These are phyloP conservation scores for Stenotaenia linearis DNA, from an alignment of 2,888 invertebrate species.

Conservation along the genomic window DNA sequence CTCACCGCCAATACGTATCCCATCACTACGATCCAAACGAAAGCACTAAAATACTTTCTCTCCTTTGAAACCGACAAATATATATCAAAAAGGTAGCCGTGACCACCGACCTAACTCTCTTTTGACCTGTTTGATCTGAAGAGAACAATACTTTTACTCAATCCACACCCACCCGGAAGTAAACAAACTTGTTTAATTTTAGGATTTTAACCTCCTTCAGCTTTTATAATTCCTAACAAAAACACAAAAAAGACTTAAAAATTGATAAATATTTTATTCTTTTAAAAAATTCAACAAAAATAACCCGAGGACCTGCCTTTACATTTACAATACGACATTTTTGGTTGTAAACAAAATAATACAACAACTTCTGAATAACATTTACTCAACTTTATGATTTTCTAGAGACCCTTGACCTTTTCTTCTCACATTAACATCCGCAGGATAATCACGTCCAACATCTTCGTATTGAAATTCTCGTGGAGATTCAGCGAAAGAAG, in stretches of 20 bases:
- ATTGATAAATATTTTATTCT: not conserved
- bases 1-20: not conserved
- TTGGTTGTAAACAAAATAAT: no score
- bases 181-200: not conserved
- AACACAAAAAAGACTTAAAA: not conserved
- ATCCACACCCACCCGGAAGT: not conserved
- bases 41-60: not conserved
- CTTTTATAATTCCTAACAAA: not conserved
- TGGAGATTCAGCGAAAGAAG: not conserved
- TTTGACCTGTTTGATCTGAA: conserved; percentile 11
- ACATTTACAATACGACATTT: not conserved
- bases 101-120: not conserved
- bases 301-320: not conserved
- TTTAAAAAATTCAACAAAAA: not conserved
- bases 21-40: not conserved
- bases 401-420: not conserved
- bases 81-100: not conserved
- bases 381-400: not conserved
- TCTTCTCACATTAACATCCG: not conserved
- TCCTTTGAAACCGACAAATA: not conserved
- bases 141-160: not conserved
- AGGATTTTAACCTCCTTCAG: not conserved
- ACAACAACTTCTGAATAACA: not conserved
- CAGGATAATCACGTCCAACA: not conserved
- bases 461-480: not conserved